These are phyloP conservation scores for Tupaia tana DNA, from an alignment of 2,113 vertebrate genomes.

Conservation along the genomic window DNA sequence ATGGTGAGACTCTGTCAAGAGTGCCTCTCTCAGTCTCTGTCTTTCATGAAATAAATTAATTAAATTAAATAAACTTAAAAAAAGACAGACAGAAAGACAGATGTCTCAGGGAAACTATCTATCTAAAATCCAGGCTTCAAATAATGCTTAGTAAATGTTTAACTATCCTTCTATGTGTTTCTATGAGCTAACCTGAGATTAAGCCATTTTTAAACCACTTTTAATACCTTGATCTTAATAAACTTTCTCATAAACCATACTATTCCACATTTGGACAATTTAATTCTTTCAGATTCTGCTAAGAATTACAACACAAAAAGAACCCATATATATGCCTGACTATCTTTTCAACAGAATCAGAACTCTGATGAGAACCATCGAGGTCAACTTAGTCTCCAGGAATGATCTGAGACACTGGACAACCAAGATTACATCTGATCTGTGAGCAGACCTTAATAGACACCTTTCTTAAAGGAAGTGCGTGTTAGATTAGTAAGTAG, in stretches of 20 bases:
- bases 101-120: neutral
- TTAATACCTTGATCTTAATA: neutral
- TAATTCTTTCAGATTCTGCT: conserved; percentile 15
- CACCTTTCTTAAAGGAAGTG: neutral
- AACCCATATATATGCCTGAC: neutral
- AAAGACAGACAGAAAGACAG: too few relatives aligned
- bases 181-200: neutral
- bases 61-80: too few relatives aligned
- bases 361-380: neutral
- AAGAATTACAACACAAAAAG: conserved; percentile 18
- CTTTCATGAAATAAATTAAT: too few relatives aligned
- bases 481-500: neutral
- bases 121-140: conserved; percentile 11
- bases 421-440: neutral
- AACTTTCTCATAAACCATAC: neutral
- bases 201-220: neutral
- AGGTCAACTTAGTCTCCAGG: neutral
- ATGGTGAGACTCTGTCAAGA: too few relatives aligned
- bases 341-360: neutral
- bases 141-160: conserved; percentile 49
- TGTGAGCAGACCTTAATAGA: neutral
- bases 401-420: neutral
- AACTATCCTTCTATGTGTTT: neutral
- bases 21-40: too few relatives aligned
- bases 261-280: neutral